Evolutionary conservation across 1,140 invertebrate species (phyloP), one percentile per base, ranked within the genome.

Genomic region (Planococcus citri): DNA sequence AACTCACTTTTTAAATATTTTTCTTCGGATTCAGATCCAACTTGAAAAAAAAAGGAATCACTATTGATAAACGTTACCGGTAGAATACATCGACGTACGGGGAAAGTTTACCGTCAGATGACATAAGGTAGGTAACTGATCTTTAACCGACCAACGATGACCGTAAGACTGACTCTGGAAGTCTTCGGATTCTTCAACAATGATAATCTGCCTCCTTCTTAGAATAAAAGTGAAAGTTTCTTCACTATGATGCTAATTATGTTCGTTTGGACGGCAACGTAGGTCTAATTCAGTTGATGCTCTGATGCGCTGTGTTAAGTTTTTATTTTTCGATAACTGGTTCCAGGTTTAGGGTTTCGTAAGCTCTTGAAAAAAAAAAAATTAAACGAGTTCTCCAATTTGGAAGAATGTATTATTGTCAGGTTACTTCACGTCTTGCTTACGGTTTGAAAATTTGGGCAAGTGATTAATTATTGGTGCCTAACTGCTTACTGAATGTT

Each of bases 211-310:
- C 25, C 60, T 64, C 60, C 60, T 64, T 64, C 60, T 64, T 64
- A 64, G 60, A 64, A 64, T 17, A 64, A 64, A 64, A 64, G 60
- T 64, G 60, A 64, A 64, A 64, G 60, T 64, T 64, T 64, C 22
- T 64, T 17, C 25, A 64, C 60, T 64, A 64, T 25, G 20, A 64
- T 64, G 60, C 22, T 64, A 64, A 64, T 64, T 64, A 64, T 64
- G 60, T 64, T 20, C 60, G 20, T 64, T 25, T 25, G 3, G 60
- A 64, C 17, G 21, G 60, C 22, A 64, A 64, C 3, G 24, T 4
- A 64, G 60, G 10, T 25, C 24, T 64, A 64, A 64, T 51, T 51
- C 41, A 51, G 17, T 51, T 51, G 25, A 64, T 64, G 22, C 24
- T 3, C 6, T 51, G 25, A 64, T 64, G 22, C 24, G 17, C 6